Conservation (phyloP, 2,797 vertebrate species). For the Microchirus variegatus region DNA sequence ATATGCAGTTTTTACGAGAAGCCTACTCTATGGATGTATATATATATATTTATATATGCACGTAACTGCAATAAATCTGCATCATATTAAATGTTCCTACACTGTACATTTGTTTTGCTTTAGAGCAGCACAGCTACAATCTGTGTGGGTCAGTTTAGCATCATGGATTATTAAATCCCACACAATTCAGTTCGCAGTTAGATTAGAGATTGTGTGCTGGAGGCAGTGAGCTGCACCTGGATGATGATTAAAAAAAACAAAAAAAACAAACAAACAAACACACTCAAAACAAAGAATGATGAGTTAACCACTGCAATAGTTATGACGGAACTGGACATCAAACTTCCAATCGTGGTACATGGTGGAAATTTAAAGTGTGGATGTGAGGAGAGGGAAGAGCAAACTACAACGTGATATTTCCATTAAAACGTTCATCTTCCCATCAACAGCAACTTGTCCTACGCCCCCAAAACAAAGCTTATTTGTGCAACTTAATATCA, state of each 20-base stretch:
- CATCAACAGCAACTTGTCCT: slow-evolving; percentile 52
- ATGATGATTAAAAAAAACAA: slow-evolving; percentile 26
- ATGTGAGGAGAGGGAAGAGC: slow-evolving; percentile 27
- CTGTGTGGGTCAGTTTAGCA: slow-evolving; percentile 12
- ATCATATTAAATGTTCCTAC: slow-evolving; percentile 41
- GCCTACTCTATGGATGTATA: slow-evolving; percentile 15
- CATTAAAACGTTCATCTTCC: slow-evolving; percentile 28
- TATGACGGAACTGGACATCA: too few relatives aligned
- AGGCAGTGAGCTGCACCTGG: slow-evolving; percentile 44
- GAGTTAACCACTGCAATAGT: neutral
- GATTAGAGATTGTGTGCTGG: slow-evolving; percentile 30
- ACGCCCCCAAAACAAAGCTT: slow-evolving; percentile 47
- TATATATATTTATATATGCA: slow-evolving; percentile 29
- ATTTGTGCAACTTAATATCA: slow-evolving; percentile 56
- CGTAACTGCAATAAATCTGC: slow-evolving; percentile 35
- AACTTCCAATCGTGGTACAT: slow-evolving; percentile 32
- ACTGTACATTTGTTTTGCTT: slow-evolving; percentile 11
- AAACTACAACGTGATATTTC: slow-evolving; percentile 26
- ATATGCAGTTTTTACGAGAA: slow-evolving; percentile 41
- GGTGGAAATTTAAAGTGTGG: slow-evolving; percentile 9
- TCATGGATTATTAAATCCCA: slow-evolving; percentile 16
- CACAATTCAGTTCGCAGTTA: slow-evolving; percentile 23
- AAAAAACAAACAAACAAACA: slow-evolving; percentile 7
- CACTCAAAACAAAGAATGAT: neutral
- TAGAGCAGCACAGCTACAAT: slow-evolving; percentile 47